Base-by-base conservation (phyloP, 2,888 invertebrate genomes). In the Prosopocoilus inquinatus region DNA sequence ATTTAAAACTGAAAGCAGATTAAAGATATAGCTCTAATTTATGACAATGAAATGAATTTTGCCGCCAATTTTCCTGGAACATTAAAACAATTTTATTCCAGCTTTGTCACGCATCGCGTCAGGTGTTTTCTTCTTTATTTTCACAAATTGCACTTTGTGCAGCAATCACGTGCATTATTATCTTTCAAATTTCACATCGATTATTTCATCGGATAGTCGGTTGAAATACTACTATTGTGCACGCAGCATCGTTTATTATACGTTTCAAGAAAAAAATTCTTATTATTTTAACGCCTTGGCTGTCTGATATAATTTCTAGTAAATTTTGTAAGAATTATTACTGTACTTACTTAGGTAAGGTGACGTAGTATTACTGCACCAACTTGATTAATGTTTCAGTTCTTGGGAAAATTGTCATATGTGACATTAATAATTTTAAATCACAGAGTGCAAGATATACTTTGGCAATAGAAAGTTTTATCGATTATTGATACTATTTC, bases 21-120 rank as follows among this genome's bases (percentile, higher is more conserved):
- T 46, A 51, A 47, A 58, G 50, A 55, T 58, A 50, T 33, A 34
- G 44, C 47, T 46, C 51, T 46, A 58, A 58, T 58, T 58, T 55
- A 55, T 58, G 47, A 51, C 51, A 58, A 58, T 58, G 54, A 54
- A 55, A 51, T 51, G 50, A 55, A 58, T 44, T 58, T 45, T 47
- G 53, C 52, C 48, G 49, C 35, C 49, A 51, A 13, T 58, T 58
- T 58, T 58, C 58, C 55, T 45, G 53, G 58, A 58, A 58, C 49
- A 50, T 54, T 55, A 57, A 56, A 51, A 53, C 53, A 43, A 43
- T 53, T 45, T 55, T 55, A 55, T 55, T 58, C 54, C 55, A 55
- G 47, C 49, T 45, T 49, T 41, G 58, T 59, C 58, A 59, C 58
- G 58, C 58, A 59, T 56, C 50, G 20, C 33, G 41, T 16, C 15